A percentile compares a stretch with the other conserved stretches of the same genome.
Evolutionary conservation across 1,140 invertebrate genomes (phyloP).

Genomic region (Bombus difficillimus): DNA sequence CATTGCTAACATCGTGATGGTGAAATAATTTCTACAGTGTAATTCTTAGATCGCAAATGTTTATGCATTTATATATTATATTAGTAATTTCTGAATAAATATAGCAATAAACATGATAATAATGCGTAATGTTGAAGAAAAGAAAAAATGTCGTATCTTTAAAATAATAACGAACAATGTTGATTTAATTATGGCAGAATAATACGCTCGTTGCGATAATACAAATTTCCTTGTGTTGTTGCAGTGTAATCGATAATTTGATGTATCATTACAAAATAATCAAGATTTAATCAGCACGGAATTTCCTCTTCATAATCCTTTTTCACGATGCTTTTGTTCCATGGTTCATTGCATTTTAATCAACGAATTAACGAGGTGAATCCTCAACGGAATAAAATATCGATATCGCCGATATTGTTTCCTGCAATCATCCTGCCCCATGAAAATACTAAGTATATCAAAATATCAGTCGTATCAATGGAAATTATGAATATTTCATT

Average conservation of each 20-base stretch:
- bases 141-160: neutral
- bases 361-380: conserved; percentile 15
- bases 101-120: too few species aligned
- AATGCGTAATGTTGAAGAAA: accelerated
- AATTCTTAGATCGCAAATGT: too few species aligned
- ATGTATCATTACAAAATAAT: conserved; percentile 11
- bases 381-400: neutral
- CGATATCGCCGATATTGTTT: neutral
- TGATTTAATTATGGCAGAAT: neutral
- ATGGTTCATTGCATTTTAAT: conserved; percentile 12
- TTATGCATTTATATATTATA: neutral
- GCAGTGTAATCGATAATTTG: neutral
- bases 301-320: neutral
- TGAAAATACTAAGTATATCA: neutral
- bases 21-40: too few species aligned
- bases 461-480: neutral
- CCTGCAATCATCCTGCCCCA: neutral
- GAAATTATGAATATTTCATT: neutral
- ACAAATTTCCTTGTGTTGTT: neutral
- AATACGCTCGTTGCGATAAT: neutral
- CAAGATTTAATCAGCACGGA: neutral
- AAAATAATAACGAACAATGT: neutral
- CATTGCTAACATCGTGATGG: neutral
- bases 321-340: neutral
- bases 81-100: neutral